Conservation (phyloP, 2,888 invertebrate species). For the Nephrotoma flavescens region DNA sequence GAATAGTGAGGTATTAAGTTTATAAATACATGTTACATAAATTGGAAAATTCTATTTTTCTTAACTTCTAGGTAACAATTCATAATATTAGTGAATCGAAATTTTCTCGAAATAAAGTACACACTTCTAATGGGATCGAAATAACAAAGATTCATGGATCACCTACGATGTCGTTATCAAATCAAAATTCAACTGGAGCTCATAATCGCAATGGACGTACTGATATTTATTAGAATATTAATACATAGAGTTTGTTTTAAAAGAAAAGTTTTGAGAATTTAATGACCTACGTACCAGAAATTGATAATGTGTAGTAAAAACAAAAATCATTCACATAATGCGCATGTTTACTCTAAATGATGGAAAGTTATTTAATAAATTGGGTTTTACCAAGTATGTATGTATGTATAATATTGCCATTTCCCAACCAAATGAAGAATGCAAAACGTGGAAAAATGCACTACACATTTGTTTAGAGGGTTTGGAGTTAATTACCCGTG, state of each 20-base stretch:
- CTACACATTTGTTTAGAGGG: no score
- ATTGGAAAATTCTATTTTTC: not conserved
- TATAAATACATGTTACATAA: slow-evolving; percentile 7
- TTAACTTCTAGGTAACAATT: slow-evolving; percentile 26
- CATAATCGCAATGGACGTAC: slow-evolving; percentile 4
- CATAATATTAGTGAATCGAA: slow-evolving; percentile 32
- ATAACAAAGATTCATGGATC: slow-evolving; percentile 18
- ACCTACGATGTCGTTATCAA: not conserved
- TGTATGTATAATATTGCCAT: no score
- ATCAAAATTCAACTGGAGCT: slow-evolving; percentile 8
- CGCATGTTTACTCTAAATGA: no score
- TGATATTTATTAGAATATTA: not conserved
- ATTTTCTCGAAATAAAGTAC: slow-evolving; percentile 25
- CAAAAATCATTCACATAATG: no score
- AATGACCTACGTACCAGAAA: not conserved
- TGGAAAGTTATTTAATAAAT: no score
- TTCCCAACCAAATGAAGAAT: no score
- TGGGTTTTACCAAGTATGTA: no score
- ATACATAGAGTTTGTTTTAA: not conserved
- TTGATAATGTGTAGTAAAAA: no score
- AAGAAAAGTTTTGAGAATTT: not conserved
- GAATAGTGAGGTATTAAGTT: slow-evolving; percentile 26
- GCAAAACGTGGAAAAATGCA: no score
- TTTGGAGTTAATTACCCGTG: no score
- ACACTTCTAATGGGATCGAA: slow-evolving; percentile 29